Evolutionary conservation across 2,113 vertebrate species (phyloP).

Genomic region (Seriola aureovittata): DNA sequence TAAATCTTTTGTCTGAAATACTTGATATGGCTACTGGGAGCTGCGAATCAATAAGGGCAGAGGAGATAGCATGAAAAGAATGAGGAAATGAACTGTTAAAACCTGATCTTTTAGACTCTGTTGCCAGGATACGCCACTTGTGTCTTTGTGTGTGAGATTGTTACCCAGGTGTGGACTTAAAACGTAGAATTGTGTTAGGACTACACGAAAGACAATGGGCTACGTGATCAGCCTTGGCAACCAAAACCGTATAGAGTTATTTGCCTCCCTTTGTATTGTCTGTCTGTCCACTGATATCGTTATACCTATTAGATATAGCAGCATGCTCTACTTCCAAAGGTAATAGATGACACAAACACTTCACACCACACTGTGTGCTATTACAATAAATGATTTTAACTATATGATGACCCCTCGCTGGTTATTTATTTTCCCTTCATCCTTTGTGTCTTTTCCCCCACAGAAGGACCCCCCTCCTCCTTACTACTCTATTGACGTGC

Average conservation of each 20-base stretch:
- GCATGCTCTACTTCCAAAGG: constrained; percentile 2
- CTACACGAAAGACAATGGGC: constrained; percentile 35
- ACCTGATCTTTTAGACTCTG: constrained; percentile 16
- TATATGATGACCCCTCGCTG: neutral
- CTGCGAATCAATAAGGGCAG: neutral
- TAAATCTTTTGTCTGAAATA: constrained; percentile 3
- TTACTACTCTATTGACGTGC: constrained; percentile 66
- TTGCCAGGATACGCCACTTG: constrained; percentile 37
- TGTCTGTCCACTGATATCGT: neutral
- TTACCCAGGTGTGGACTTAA: constrained; percentile 29
- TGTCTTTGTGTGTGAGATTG: constrained; percentile 27
- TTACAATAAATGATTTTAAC: neutral
- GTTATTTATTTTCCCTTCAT: neutral
- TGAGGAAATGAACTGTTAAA: constrained; percentile 28
- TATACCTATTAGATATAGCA: neutral
- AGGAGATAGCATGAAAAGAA: constrained; percentile 1
- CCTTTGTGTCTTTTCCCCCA: neutral
- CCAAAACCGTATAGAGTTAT: neutral
- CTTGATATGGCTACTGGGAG: neutral
- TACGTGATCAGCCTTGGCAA: constrained; percentile 25
- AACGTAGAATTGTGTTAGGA: constrained; percentile 15
- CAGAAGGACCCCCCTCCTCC: constrained; percentile 77
- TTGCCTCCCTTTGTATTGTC: neutral
- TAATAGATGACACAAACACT: neutral
- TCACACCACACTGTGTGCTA: neutral